These are phyloP conservation scores for Folsomia candida DNA, from an alignment of 2,888 invertebrate species.

Conservation along the genomic window DNA sequence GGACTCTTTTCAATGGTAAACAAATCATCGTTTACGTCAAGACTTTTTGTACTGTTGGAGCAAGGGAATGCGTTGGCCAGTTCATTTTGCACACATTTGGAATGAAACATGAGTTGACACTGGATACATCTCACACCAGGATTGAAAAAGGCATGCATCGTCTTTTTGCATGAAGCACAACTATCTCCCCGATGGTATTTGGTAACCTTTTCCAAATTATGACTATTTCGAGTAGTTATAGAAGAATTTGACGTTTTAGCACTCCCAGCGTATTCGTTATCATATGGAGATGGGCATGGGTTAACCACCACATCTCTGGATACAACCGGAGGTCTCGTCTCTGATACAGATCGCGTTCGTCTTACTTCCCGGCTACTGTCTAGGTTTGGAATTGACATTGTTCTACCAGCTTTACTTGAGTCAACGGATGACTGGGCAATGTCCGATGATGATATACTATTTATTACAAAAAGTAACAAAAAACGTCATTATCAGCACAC, in stretches of 20 bases:
- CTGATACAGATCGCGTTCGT: conserved; percentile 47
- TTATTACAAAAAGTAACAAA: background rate
- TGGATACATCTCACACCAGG: conserved; percentile 55
- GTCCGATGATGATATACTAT: background rate
- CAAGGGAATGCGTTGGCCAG: conserved; percentile 73
- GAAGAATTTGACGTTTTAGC: background rate
- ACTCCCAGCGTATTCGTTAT: conserved; percentile 12
- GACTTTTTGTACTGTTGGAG: conserved; percentile 17
- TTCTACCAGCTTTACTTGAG: conserved; percentile 34
- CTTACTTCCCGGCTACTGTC: conserved; percentile 42
- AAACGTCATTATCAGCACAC: background rate
- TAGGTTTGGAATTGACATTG: conserved; percentile 34
- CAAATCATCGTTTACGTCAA: background rate
- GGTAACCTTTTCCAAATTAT: conserved; percentile 54
- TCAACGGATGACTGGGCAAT: background rate
- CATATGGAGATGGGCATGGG: conserved; percentile 33
- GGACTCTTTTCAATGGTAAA: conserved; percentile 5
- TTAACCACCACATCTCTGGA: conserved; percentile 29
- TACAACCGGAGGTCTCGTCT: conserved; percentile 39
- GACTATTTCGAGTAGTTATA: conserved; percentile 26
- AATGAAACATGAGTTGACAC: conserved; percentile 82
- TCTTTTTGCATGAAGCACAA: conserved; percentile 76
- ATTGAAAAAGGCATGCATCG: conserved; percentile 70
- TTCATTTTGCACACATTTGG: conserved; percentile 83
- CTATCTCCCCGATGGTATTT: conserved; percentile 76